These are phyloP conservation scores for Megaptera novaeangliae DNA, from an alignment of 2,113 vertebrate genomes.

Conservation along the genomic window DNA sequence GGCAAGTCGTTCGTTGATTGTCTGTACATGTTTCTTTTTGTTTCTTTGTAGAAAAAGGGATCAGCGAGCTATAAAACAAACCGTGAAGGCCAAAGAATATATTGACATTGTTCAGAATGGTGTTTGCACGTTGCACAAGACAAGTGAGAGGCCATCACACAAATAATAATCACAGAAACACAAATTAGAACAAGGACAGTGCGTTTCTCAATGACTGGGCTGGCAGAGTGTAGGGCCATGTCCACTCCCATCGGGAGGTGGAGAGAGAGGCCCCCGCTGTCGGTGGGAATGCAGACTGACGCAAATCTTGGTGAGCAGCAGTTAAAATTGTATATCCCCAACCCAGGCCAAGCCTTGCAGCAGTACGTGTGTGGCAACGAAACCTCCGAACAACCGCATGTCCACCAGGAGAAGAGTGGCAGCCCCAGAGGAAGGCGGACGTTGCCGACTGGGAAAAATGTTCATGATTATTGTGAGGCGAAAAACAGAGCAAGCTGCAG, in stretches of 20 bases:
- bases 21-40: no score
- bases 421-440: fast-evolving
- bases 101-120: neutral
- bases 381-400: fast-evolving
- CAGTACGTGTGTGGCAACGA: neutral
- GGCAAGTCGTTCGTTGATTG: neutral
- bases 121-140: fast-evolving
- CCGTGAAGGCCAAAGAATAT: neutral
- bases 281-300: fast-evolving
- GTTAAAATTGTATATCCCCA: neutral
- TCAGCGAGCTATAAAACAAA: neutral
- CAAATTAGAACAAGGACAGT: neutral
- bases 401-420: neutral
- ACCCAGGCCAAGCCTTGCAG: neutral
- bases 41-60: neutral
- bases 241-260: neutral
- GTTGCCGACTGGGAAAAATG: neutral
- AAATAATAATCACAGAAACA: neutral
- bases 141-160: neutral
- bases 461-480: fast-evolving
- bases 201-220: fast-evolving
- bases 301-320: neutral
- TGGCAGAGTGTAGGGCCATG: fast-evolving
- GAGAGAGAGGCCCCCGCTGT: neutral
- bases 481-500: neutral